Base-by-base conservation (phyloP, 1,140 invertebrate species). In the Aricia agestis region DNA sequence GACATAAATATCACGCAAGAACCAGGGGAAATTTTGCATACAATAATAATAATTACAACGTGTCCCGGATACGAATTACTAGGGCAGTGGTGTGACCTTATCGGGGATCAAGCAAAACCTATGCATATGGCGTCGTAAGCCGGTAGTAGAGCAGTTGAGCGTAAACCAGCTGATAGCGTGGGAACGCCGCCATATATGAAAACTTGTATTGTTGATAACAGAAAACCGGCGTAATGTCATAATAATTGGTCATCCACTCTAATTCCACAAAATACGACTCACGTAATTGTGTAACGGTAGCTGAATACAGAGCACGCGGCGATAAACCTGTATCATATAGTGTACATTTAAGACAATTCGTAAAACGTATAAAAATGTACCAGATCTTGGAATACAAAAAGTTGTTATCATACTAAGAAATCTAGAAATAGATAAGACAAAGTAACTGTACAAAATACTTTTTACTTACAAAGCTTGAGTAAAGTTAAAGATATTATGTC, bases 111-210 rank as follows among this genome's bases (percentile, higher is more conserved):
- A 58, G 42, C 70, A 13, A 67, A 67, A 19, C 68, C 18, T 17
- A 65, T 42, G 68, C 42, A 65, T 59, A 65, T 69, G 72, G 82
- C 74, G 74, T 78, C 75, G 73, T 72, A 76, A 69, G 78, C 69
- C 80, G 84, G 76, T 77, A 68, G 45, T 52, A 65, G 78, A 76
- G 79, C 84, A 82, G 75, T 77, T 85, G 74, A 76, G 79, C 86
- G 82, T 87, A 78, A 85, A 86, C 83, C 80, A 85, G 82, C 83
- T 86, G 86, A 87, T 87, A 78, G 78, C 85, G 87, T 90, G 85
- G 84, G 86, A 87, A 87, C 76, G 73, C 79, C 76, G 71, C 73
- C 69, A 78, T 74, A 70, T 66, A 66, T 57, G 70, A 70, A 68
- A 63, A 76, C 19, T 67, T 67, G 68, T 70, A 59, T 73, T 72